Base-by-base conservation (phyloP, 2,888 invertebrate genomes). In the Apodemia mormo region DNA sequence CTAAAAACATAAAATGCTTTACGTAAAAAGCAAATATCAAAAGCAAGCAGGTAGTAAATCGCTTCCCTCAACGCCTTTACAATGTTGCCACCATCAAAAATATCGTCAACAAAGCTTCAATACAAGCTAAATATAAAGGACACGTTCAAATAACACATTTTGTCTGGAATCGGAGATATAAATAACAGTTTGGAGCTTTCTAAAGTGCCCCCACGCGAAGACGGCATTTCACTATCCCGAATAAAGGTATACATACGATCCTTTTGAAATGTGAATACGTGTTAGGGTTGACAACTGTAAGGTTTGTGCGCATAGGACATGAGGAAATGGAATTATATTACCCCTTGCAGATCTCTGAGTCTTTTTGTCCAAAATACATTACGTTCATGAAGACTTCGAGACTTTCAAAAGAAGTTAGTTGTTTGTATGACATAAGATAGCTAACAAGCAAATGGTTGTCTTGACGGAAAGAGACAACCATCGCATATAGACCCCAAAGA, bases 161-260 rank as follows among this genome's bases (percentile, higher is more conserved):
- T 64, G 61, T 64, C 61, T 64, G 61, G 37, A 33, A 64, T 37
- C 61, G 61, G 61, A 64, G 61, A 64, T 64, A 64, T 64, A 64
- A 64, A 64, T 64, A 64, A 37, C 61, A 64, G 61, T 64, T 64
- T 64, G 37, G 61, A 64, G 61, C 61, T 64, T 64, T 64, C 61
- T 33, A 64, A 64, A 64, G 61, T 64, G 61, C 61, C 61, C 61
- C 61, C 61, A 64, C 61, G 61, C 61, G 61, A 64, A 64, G 61
- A 64, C 61, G 37, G 33, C 30, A 37, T 64, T 64, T 64, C 33
- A 64, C 61, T 61, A 61, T 61, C 61, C 61, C 37, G 61, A 61
- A 61, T 61, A 61, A 61, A 61, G 61, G 37, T 61, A 61, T 37
- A 61, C 61, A 61, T 61, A 61, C 61, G 33, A 61, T 61, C 61